phyloP scores from a whole-genome alignment of 2,888 invertebrate genomes.

The Drosophila borborema region DNA sequence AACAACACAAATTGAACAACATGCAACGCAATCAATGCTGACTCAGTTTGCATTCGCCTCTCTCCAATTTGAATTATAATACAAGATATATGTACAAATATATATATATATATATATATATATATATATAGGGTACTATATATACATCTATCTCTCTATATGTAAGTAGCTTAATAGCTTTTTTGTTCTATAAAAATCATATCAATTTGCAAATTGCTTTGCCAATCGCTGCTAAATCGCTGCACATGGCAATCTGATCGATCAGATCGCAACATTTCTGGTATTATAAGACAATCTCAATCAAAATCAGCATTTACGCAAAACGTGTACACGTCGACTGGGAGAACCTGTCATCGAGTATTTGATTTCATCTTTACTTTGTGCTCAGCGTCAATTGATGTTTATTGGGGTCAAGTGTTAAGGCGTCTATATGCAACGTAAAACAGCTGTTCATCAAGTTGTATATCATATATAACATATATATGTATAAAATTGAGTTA shows the following conservation, averaged over 20 bases:
- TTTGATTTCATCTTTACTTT: conserved; percentile 7
- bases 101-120: not conserved
- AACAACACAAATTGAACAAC: conserved; percentile 26
- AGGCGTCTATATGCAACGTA: conserved; percentile 11
- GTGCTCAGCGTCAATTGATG: conserved; percentile 38
- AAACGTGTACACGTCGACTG: not conserved
- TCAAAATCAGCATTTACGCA: conserved; percentile 17
- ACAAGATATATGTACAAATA: not conserved
- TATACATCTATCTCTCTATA: not conserved
- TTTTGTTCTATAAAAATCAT: conserved; percentile 37
- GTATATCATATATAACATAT: not conserved
- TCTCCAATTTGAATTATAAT: conserved; percentile 26
- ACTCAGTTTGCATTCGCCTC: conserved; percentile 30
- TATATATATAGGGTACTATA: not conserved
- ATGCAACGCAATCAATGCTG: conserved; percentile 60
- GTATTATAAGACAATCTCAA: conserved; percentile 12
- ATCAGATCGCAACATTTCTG: not conserved
- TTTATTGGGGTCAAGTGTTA: conserved; percentile 31
- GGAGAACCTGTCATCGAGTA: conserved; percentile 6
- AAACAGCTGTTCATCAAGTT: conserved; percentile 22
- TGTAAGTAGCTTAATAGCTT: conserved; percentile 34
- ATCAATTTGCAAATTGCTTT: conserved; percentile 16
- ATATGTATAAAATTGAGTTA: too few species aligned
- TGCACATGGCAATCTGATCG: conserved; percentile 1
- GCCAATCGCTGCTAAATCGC: conserved; percentile 36